Conservation (phyloP, 2,888 invertebrate genomes). For the Eupithecia insigniata region DNA sequence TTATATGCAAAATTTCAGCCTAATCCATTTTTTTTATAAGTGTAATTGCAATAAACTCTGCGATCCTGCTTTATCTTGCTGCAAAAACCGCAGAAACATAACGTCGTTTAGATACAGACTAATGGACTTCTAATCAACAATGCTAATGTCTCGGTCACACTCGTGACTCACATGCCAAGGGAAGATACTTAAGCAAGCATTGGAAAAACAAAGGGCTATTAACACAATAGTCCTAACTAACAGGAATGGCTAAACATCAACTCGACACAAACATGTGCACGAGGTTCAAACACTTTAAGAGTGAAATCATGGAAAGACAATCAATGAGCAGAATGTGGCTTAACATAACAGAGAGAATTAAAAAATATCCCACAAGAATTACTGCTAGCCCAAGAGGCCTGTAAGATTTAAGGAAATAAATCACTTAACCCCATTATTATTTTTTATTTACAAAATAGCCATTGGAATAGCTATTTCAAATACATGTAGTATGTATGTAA, state of each 20-base stretch:
- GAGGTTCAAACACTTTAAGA: slow-evolving; percentile 67
- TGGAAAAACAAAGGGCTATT: slow-evolving; percentile 71
- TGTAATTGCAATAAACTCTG: not conserved
- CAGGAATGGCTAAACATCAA: slow-evolving; percentile 59
- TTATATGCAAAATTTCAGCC: not conserved
- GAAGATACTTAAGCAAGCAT: slow-evolving; percentile 46
- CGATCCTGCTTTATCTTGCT: slow-evolving; percentile 42
- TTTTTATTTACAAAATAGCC: slow-evolving; percentile 51
- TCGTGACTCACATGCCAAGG: slow-evolving; percentile 54
- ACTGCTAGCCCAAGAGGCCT: slow-evolving; percentile 32
- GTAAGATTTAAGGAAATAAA: too few species aligned
- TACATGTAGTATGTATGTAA: not conserved
- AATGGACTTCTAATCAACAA: slow-evolving; percentile 48
- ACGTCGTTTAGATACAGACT: slow-evolving; percentile 51
- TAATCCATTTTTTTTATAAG: not conserved
- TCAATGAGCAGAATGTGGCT: slow-evolving; percentile 58
- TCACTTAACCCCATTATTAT: too few species aligned
- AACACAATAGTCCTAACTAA: slow-evolving; percentile 55
- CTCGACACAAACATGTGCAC: slow-evolving; percentile 65
- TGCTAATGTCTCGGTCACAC: slow-evolving; percentile 49
- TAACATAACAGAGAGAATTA: not conserved
- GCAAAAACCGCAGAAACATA: slow-evolving; percentile 38
- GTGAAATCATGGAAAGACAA: slow-evolving; percentile 63
- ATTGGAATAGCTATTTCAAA: slow-evolving; percentile 37
- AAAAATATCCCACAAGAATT: slow-evolving; percentile 51